phyloP scores from a whole-genome alignment of 2,797 vertebrate species.

The Danionella dracula region DNA sequence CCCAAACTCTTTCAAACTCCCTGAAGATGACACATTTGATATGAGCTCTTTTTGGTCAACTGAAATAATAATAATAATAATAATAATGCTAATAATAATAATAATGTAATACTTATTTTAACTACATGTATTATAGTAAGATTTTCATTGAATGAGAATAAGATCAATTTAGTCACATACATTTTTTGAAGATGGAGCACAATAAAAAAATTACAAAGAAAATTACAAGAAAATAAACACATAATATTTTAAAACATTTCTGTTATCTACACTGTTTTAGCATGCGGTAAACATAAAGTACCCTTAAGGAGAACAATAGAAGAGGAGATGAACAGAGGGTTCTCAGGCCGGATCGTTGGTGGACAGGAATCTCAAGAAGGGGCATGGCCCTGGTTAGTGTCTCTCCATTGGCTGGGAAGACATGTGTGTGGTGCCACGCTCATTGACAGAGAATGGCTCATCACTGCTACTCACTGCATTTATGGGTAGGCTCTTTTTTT shows the following conservation, averaged over 20 bases:
- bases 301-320: neutral
- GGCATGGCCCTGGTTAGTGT: constrained; percentile 87
- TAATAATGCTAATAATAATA: too few relatives aligned
- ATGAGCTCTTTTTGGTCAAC: too few relatives aligned
- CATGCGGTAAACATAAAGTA: constrained; percentile 57
- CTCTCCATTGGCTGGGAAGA: constrained; percentile 64
- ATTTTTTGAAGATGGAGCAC: too few relatives aligned
- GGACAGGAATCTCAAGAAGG: constrained; percentile 71
- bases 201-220: too few relatives aligned
- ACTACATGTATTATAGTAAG: too few relatives aligned
- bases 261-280: constrained; percentile 38
- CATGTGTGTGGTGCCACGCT: constrained; percentile 80
- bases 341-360: constrained; percentile 67
- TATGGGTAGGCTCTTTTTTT: constrained; percentile 68
- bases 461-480: constrained; percentile 89
- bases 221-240: too few relatives aligned
- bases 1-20: too few relatives aligned
- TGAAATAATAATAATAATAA: too few relatives aligned
- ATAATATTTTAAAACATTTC: neutral
- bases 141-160: too few relatives aligned
- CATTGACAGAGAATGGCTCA: constrained; percentile 77
- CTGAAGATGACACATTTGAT: too few relatives aligned
- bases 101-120: too few relatives aligned
- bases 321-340: neutral
- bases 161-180: too few relatives aligned